Evolutionary conservation across 2,113 vertebrate species (phyloP), one percentile per base, ranked within the genome.

Genomic region (Lota lota): DNA sequence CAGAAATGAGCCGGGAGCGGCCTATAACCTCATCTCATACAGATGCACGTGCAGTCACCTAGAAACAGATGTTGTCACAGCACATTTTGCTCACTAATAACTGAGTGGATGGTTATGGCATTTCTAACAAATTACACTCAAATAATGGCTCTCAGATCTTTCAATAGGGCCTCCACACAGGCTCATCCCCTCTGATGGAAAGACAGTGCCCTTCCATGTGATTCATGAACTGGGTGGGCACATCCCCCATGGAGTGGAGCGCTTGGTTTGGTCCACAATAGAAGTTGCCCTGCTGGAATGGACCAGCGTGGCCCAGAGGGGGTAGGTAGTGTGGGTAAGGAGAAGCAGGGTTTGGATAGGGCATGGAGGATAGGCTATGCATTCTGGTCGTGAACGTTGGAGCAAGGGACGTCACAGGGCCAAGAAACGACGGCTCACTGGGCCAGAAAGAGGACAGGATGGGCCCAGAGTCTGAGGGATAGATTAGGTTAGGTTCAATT

Each of bases 121-220:
- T 47, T 47, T 11, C 40, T 47, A 11, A 47, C 40, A 47, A 47
- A 47, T 47, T 47, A 47, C 40, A 47, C 40, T 47, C 40, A 47
- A 47, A 47, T 47, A 47, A 56, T 56, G 14, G 5, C 16, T 56
- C n/a, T 56, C 3, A 56, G 2, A 6, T 22, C 4, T 22, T 50
- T 65, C 64, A 88, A 22, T 89, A 89, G 28, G 84, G 88, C 68
- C 88, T 88, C 88, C 87, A 90, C 1, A 88, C 83, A 64, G 86
- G 72, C 75, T 90, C 88, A 51, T 90, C 88, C 10, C 84, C 85
- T 66, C 88, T 78, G 4, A 85, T 4, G 0, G 82, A 75, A 22
- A 88, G 70, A 79, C 75, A 85, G 14, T 72, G 63, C 69, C 85
- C 87, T 36, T 88, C 87, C 0, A 83, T 81, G 28, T 86, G 88